Base-by-base conservation (phyloP, 2,113 vertebrate species). In the Lepus timidus region DNA sequence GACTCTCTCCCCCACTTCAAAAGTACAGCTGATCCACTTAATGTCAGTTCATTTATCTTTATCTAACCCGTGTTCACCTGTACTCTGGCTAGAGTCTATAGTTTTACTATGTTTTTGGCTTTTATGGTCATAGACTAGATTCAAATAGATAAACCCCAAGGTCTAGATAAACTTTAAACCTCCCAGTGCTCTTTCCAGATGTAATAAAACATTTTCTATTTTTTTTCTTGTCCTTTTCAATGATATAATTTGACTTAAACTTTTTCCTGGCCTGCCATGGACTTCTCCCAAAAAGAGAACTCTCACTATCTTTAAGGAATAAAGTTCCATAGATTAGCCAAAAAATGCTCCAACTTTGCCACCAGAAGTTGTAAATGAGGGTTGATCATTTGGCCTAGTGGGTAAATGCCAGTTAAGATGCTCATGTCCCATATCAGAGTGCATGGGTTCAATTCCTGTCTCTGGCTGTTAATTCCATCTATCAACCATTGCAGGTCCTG, bases 231-330 rank as follows among this genome's bases (percentile, higher is more conserved):
- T 75, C 4, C 19, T 79, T 64, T 85, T 82, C 71, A 83, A 17
- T 58, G n/a, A 91, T 71, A 88, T 70, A 87, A 33, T 83, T 93
- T 52, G 19, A 12, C 13, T 64, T 85, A 92, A 94, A 68, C 3
- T 74, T 87, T 82, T 80, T 80, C 74, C 36, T 92, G n/a, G 67
- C 5, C 31, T 55, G 4, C 23, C 31, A 74, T 39, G 73, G 33
- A 75, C 17, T 10, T 64, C 29, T 78, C 92, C 23, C 25, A 22
- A 52, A 80, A 76, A 19, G 71, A 6, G 76, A 39, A 61, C 10
- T n/a, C 39, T 51, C 51, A 86, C 2, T 61, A 23, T 78, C 22
- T 86, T 93, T 87, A 89, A 90, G 9, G 14, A 17, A 23, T 27
- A 88, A 6, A 8, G 20, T 88, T 25, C 70, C 44, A 78, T 51